A percentile compares a stretch with the other conserved stretches of the same genome.
phyloP scores from a whole-genome alignment of 2,797 vertebrate species.

The Dipus sagitta region DNA sequence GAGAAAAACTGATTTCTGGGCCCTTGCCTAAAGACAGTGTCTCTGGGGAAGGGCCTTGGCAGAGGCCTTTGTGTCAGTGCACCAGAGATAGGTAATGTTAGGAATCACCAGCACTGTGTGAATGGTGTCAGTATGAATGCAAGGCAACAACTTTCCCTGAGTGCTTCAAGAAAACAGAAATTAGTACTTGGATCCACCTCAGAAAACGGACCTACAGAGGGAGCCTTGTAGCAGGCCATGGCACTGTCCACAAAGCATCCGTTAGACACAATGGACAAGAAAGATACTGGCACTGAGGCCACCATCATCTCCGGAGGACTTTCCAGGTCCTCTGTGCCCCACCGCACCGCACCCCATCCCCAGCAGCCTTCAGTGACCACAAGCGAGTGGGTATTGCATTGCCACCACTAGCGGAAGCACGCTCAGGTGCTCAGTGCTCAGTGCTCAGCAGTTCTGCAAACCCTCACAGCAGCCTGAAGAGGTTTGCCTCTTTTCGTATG shows the following conservation, averaged over 20 bases:
- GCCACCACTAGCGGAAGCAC: neutral
- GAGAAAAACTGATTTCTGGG: neutral
- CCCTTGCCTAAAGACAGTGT: neutral
- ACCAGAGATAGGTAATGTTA: too few species aligned
- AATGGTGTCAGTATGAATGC: neutral
- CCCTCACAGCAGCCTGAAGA: neutral
- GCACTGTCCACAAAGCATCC: neutral
- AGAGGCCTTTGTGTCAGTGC: too few species aligned
- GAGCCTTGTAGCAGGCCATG: neutral
- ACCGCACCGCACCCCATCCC: neutral
- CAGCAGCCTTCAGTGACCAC: neutral
- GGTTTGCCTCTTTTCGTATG: neutral
- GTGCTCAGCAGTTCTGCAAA: neutral
- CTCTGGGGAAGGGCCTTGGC: neutral
- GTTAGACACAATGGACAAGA: neutral
- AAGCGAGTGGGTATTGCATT: too few species aligned
- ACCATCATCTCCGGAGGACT: neutral
- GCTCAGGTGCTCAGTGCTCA: neutral
- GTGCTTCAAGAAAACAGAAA: neutral
- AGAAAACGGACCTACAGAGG: neutral
- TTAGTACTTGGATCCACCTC: neutral
- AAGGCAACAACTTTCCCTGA: neutral
- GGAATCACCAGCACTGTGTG: fast-evolving
- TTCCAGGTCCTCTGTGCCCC: neutral
- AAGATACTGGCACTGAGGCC: neutral